Evolutionary conservation across 2,797 vertebrate genomes (phyloP).

Genomic region (Chloroceryle amazona): DNA sequence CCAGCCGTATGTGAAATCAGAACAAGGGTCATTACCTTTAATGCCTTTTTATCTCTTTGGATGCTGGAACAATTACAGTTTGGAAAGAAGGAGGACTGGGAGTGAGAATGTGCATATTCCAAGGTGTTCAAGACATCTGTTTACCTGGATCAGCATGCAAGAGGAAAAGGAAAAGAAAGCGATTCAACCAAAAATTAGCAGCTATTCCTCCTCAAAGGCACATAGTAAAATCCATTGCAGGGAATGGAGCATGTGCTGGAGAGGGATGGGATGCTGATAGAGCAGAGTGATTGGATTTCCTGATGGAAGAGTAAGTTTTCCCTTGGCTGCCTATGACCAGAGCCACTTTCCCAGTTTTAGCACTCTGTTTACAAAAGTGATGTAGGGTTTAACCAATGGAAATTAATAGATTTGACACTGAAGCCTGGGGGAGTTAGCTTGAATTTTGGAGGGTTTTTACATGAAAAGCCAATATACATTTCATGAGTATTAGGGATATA

Average conservation of each 20-base stretch:
- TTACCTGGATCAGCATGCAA: not conserved
- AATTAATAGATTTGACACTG: not conserved
- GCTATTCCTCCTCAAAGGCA: not conserved
- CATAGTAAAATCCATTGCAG: not conserved
- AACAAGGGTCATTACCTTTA: slow-evolving; percentile 62
- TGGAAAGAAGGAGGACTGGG: slow-evolving; percentile 22
- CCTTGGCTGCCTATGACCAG: not conserved
- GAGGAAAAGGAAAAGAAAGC: not conserved
- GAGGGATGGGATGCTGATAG: not conserved
- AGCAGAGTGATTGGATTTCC: not conserved
- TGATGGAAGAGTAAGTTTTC: not conserved
- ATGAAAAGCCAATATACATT: not conserved
- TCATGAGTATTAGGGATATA: not conserved
- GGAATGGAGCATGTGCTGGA: not conserved
- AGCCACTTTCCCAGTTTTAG: not conserved
- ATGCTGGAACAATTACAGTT: slow-evolving; percentile 8
- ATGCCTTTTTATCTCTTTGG: slow-evolving; percentile 48
- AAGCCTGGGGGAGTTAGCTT: not conserved
- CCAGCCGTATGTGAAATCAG: slow-evolving; percentile 49
- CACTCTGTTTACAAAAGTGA: not conserved
- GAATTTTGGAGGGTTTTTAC: not conserved
- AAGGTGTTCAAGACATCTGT: slow-evolving; percentile 30
- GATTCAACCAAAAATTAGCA: not conserved
- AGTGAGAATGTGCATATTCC: not conserved
- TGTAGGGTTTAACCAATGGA: not conserved